A percentile compares a stretch with the other conserved stretches of the same genome.
These are phyloP conservation scores for Brassicogethes aeneus DNA, from an alignment of 2,888 invertebrate genomes.

Conservation along the genomic window DNA sequence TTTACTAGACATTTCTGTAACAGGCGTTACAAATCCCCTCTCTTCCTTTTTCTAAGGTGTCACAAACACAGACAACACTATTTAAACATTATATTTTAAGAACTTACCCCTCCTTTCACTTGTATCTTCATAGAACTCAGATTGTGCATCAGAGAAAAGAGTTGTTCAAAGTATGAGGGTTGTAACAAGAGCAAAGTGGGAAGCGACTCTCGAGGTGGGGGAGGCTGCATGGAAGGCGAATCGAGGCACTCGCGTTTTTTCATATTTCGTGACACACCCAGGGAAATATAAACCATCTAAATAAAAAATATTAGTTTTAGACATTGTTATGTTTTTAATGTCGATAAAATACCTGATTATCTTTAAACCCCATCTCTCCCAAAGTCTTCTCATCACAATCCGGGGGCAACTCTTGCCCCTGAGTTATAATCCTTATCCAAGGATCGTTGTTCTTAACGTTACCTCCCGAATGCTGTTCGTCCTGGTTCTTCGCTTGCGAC, in stretches of 20 bases:
- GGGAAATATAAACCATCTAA: constrained; percentile 81
- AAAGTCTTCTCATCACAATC: constrained; percentile 89
- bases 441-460: constrained; percentile 45
- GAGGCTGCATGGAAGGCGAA: constrained; percentile 78
- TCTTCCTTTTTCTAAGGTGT: not conserved
- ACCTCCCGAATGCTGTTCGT: no score
- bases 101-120: constrained; percentile 56
- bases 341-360: constrained; percentile 61
- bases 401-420: constrained; percentile 85
- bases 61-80: not conserved
- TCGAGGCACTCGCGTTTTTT: constrained; percentile 60
- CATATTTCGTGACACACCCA: constrained; percentile 59
- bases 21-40: no score
- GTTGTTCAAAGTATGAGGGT: constrained; percentile 82
- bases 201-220: constrained; percentile 75
- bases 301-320: constrained; percentile 7
- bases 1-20: no score
- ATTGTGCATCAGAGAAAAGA: constrained; percentile 85
- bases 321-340: constrained; percentile 1
- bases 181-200: constrained; percentile 78
- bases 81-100: constrained; percentile 6
- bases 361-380: constrained; percentile 88
- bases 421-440: constrained; percentile 79
- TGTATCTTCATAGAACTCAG: constrained; percentile 78
- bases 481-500: constrained; percentile 38